Evolutionary conservation across 2,888 invertebrate species (phyloP), one percentile per base, ranked within the genome.

Genomic region (Cecidostiba fungosa): DNA sequence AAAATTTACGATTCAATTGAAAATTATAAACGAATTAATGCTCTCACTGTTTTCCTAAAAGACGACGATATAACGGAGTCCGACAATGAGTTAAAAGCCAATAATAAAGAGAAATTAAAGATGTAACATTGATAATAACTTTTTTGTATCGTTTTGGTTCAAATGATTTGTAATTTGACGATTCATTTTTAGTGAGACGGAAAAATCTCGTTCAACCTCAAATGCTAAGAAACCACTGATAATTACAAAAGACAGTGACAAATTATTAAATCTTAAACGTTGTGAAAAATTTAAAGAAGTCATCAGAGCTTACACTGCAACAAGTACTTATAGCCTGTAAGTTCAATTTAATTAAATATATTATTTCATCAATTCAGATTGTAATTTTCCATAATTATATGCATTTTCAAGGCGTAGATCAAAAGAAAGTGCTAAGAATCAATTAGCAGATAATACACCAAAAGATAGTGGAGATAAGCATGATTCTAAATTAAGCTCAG

Each of bases 1-100:
- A 81, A 86, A 78, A 73, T 84, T n/a, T 69, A 82, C 10, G 86
- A 77, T 59, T 87, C 87, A 10, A 87, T 85, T 16, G 87, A 87
- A 77, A 82, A 84, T 70, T 87, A 85, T 54, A 87, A 87, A 29
- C 70, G 87, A 36, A 84, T 87, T 32, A 85, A 87, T 66, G 85
- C 87, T 39, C 82, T 87, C 5, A 85, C 87, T 0, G 85, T 87
- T 66, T 87, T 87, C 32, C 36, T 87, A 14, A 77, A 70, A 16
- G 26, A 85, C 29, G 82, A 85, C n/a, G 77, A 82, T 6, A 19
- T 70, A n/a, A 39, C 79, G 16, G 62, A 26, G 1, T 50, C 39
- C 1, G 43, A 86, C 50, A 73, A 77, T 6, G 80, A 85, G 8
- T 0, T n/a, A 16, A 81, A 77, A 70, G 0, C 14, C 19, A 62